Conservation (phyloP, 2,888 invertebrate species). For the Leptinotarsa tumamoca region DNA sequence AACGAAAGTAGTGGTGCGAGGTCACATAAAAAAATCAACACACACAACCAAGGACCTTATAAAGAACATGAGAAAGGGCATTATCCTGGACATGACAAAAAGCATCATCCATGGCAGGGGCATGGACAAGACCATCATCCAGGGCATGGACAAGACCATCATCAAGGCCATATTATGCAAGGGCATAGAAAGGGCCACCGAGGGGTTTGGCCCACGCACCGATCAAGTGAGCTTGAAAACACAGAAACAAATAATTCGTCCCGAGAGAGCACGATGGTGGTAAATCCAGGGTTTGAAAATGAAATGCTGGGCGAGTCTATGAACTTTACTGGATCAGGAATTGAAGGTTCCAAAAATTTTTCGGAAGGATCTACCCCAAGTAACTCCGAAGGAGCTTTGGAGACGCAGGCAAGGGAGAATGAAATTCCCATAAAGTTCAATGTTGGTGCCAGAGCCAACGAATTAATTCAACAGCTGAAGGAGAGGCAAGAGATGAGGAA, state of each 20-base stretch:
- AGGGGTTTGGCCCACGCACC: background rate
- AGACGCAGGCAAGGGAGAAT: background rate
- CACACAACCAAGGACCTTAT: too few relatives aligned
- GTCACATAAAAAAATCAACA: background rate
- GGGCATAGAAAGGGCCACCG: conserved; percentile 9
- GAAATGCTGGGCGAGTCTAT: conserved; percentile 1
- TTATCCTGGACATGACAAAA: background rate
- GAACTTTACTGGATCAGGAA: background rate
- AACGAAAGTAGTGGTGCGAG: background rate
- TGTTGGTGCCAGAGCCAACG: conserved; percentile 25
- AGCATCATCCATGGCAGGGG: background rate
- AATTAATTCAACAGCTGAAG: conserved; percentile 28
- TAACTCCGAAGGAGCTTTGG: background rate
- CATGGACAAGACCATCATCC: conserved; percentile 1
- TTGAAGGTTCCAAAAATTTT: background rate
- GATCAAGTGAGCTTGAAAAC: background rate
- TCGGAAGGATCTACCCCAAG: background rate
- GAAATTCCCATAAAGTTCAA: conserved; percentile 19
- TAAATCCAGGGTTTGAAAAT: background rate
- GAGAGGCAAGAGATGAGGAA: conserved; percentile 28
- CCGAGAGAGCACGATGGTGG: background rate
- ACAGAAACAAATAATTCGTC: background rate
- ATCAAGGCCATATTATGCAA: background rate
- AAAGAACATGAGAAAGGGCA: background rate
- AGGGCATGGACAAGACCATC: conserved; percentile 9